Evolutionary conservation across 2,113 vertebrate genomes (phyloP).

Genomic region (Syrmaticus mikado): DNA sequence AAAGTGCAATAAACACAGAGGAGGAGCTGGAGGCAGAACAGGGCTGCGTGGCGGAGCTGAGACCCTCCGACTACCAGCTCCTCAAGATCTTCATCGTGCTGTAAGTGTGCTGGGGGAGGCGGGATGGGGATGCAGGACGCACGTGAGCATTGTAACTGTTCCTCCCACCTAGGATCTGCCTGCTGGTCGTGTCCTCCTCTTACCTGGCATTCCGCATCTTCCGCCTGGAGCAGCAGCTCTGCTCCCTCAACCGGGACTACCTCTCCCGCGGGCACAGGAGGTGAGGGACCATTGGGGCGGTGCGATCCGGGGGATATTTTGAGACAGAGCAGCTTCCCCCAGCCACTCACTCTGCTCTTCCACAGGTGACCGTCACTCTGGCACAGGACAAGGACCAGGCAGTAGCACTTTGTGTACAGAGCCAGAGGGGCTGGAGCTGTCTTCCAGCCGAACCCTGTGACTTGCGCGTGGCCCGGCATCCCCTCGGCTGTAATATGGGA

Average conservation of each 20-base stretch:
- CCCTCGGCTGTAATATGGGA: not conserved
- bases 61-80: conserved; percentile 89
- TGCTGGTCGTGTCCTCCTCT: conserved; percentile 91
- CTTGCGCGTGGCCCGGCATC: accelerated
- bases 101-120: conserved; percentile 71
- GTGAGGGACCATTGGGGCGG: conserved; percentile 16
- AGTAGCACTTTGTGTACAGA: not conserved
- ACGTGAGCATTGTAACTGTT: not conserved
- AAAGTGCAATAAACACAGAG: conserved; percentile 83
- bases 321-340: not conserved
- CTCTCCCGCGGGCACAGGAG: conserved; percentile 72
- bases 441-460: not conserved
- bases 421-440: not conserved
- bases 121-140: accelerated
- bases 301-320: not conserved
- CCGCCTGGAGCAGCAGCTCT: conserved; percentile 91
- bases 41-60: conserved; percentile 76
- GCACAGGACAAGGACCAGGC: not conserved
- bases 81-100: conserved; percentile 94
- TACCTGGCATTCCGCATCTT: conserved; percentile 95
- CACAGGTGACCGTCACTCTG: conserved; percentile 44
- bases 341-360: not conserved
- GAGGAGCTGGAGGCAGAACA: conserved; percentile 83
- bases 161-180: conserved; percentile 78
- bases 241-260: conserved; percentile 77